phyloP scores from a whole-genome alignment of 2,797 vertebrate species.

The Clarias laeviceps region DNA sequence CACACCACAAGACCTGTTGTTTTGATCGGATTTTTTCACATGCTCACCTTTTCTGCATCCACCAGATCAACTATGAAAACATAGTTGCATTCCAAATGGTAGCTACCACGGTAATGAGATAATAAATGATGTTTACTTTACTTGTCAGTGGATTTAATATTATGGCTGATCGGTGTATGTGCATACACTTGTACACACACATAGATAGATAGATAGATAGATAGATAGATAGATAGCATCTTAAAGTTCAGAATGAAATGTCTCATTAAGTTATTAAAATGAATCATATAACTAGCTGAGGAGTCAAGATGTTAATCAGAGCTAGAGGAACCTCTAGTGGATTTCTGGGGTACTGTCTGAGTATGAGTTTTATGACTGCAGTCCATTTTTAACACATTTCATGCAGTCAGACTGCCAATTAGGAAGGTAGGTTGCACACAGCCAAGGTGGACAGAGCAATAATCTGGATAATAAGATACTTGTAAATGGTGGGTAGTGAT shows the following conservation, averaged over 20 bases:
- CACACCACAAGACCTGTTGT: too few species aligned
- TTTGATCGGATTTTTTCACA: too few species aligned
- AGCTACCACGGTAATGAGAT: too few species aligned
- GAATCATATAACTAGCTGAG: background rate
- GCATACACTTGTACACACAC: too few species aligned
- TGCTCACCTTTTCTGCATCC: too few species aligned
- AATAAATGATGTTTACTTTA: too few species aligned
- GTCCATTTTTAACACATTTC: slow-evolving; percentile 1
- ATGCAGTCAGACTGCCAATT: background rate
- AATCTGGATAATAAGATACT: slow-evolving; percentile 56
- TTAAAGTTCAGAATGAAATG: background rate
- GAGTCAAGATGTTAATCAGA: background rate
- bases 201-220: background rate
- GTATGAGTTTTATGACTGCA: background rate
- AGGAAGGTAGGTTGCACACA: background rate
- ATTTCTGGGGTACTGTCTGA: background rate
- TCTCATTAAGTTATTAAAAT: background rate
- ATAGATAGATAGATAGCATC: background rate
- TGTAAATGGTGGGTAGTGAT: slow-evolving; percentile 83
- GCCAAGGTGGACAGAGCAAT: slow-evolving; percentile 4
- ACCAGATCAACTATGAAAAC: too few species aligned
- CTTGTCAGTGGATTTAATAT: too few species aligned
- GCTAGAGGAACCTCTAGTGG: slow-evolving; percentile 11
- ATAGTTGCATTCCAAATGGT: too few species aligned
- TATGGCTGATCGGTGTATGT: too few species aligned